Base-by-base conservation (phyloP, 2,113 vertebrate genomes). In the Leucosticte australis region DNA sequence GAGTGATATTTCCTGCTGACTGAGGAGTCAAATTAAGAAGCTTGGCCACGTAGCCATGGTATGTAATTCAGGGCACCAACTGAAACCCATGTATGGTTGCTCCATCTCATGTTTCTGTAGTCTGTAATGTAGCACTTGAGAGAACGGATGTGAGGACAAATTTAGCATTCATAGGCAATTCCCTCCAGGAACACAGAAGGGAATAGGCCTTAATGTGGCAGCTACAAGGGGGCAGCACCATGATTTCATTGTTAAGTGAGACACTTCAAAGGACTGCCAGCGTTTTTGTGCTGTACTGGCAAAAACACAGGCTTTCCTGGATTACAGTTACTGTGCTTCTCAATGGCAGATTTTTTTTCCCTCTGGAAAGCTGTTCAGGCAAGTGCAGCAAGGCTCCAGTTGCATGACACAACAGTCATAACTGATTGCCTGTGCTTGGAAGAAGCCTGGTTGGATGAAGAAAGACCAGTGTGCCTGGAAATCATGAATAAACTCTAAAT, bases 401-500 rank as follows among this genome's bases (percentile, higher is more conserved):
- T 87, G 53, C 88, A 90, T 90, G 93, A 93, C 92, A 91, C 49
- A 68, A 75, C 4, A 3, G 71, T 57, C 94, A 79, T 57, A 92
- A 94, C 95, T 90, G 88, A 80, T 94, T 86, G 94, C 65, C 80
- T 81, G 76, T 78, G 73, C 90, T 73, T 2, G 0, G 21, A 49
- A 49, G 53, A 90, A 83, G 76, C 68, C 84, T 88, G 94, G 60
- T 63, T 69, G 78, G 68, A 92, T 81, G 71, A 75, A 96, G 88
- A 56, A 63, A 47, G 60, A 73, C 60, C 80, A 87, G 59, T 57
- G 69, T 89, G 90, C 85, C 83, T 74, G 59, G 79, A 60, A 90
- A 75, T 81, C 92, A 87, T 65, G 88, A 96, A 96, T 95, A 94
- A 94, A 93, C 76, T 81, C 69, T 79, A 82, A 79, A 90, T 55